Evolutionary conservation across 2,797 vertebrate genomes (phyloP).

Genomic region (Eremophila alpestris): DNA sequence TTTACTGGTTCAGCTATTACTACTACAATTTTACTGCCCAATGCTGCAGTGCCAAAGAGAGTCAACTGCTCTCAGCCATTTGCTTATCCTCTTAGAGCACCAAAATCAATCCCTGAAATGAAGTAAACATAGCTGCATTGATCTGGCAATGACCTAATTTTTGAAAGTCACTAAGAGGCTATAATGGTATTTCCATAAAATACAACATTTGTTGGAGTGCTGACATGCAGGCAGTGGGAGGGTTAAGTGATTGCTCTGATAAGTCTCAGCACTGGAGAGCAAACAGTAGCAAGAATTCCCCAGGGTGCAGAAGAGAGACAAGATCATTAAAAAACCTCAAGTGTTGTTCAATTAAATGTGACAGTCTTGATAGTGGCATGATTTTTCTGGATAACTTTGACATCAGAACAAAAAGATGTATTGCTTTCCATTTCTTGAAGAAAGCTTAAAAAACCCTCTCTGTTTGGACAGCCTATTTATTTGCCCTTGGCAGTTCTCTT

Average conservation of each 20-base stretch:
- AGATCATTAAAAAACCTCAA: not conserved
- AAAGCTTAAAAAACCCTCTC: not conserved
- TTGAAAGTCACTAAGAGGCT: constrained; percentile 29
- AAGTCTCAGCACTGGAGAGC: not conserved
- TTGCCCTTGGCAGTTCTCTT: not conserved
- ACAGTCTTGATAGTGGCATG: not conserved
- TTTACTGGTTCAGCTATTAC: not conserved
- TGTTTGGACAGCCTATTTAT: not conserved
- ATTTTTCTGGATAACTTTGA: not conserved
- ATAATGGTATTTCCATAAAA: constrained; percentile 46
- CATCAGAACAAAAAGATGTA: not conserved
- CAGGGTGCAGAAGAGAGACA: not conserved
- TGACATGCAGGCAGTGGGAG: not conserved
- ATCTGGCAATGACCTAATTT: constrained; percentile 40
- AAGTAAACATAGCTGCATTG: constrained; percentile 31
- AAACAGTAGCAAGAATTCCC: not conserved
- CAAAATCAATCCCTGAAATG: constrained; percentile 46
- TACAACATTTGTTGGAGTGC: not conserved
- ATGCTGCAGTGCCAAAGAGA: not conserved
- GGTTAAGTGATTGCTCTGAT: not conserved
- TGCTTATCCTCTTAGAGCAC: constrained; percentile 23
- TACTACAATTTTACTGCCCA: too few relatives aligned
- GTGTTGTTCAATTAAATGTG: not conserved
- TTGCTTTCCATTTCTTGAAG: not conserved
- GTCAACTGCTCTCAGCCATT: not conserved